Conservation (phyloP, 2,888 invertebrate species). For the Blastobasis adustella region DNA sequence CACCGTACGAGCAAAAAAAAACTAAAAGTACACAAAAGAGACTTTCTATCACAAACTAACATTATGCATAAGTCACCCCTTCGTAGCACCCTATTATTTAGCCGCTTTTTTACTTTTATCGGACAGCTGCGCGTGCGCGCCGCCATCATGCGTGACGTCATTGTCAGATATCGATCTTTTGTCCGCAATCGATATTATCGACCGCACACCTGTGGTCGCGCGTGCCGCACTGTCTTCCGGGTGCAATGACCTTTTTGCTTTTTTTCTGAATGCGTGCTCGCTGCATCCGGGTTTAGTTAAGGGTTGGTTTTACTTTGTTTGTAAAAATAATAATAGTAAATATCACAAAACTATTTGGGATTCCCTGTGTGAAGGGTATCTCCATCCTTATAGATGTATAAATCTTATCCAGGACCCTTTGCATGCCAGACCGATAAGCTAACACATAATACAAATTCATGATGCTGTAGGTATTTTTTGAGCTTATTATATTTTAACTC, state of each 20-base stretch:
- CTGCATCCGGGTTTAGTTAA: too few relatives aligned
- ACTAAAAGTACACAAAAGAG: conserved; percentile 10
- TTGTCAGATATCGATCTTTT: conserved; percentile 50
- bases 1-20: not conserved
- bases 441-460: too few relatives aligned
- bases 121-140: conserved; percentile 58
- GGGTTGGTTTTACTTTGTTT: too few relatives aligned
- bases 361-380: too few relatives aligned
- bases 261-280: conserved; percentile 16
- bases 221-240: conserved; percentile 56
- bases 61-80: conserved; percentile 1
- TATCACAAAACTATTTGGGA: too few relatives aligned
- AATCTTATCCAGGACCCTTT: too few relatives aligned
- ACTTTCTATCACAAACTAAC: conserved; percentile 30
- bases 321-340: too few relatives aligned
- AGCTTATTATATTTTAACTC: too few relatives aligned
- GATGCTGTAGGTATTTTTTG: too few relatives aligned
- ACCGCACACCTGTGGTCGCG: conserved; percentile 58
- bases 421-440: too few relatives aligned
- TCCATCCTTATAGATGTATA: too few relatives aligned
- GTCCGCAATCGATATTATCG: conserved; percentile 56
- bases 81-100: conserved; percentile 35
- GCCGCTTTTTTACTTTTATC: conserved; percentile 30
- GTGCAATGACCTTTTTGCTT: conserved; percentile 46
- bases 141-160: conserved; percentile 58